Conservation (phyloP, 2,113 vertebrate genomes). For the Osmerus eperlanus region DNA sequence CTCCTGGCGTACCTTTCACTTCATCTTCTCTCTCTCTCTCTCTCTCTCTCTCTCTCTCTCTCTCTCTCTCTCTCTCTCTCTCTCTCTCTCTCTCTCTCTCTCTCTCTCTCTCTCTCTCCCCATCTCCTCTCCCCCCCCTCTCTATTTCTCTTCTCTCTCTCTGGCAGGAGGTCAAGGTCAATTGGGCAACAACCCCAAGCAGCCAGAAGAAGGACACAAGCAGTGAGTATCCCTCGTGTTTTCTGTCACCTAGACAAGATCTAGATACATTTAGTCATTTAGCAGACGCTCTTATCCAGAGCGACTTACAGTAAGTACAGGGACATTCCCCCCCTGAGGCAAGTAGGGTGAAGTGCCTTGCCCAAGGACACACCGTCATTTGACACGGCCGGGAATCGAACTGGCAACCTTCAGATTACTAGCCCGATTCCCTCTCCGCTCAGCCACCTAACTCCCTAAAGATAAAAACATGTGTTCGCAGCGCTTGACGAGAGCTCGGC, state of each 20-base stretch:
- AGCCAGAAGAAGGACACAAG: constrained; percentile 94
- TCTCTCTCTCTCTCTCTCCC: constrained; percentile 43
- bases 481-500: constrained; percentile 30
- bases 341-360: too few species aligned
- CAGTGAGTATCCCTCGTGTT: constrained; percentile 71
- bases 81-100: constrained; percentile 30
- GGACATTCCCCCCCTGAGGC: too few species aligned
- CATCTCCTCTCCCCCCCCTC: constrained; percentile 18
- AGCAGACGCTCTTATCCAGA: too few species aligned
- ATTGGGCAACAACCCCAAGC: constrained; percentile 91
- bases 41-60: constrained; percentile 42
- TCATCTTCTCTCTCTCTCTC: constrained; percentile 31
- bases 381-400: too few species aligned
- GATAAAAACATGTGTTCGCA: constrained; percentile 68
- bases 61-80: constrained; percentile 51
- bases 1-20: background rate
- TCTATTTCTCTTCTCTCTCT: constrained; percentile 17
- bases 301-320: too few species aligned
- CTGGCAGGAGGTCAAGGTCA: constrained; percentile 87
- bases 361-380: too few species aligned
- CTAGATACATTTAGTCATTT: too few species aligned
- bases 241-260: constrained; percentile 39
- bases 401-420: too few species aligned
- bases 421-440: too few species aligned
- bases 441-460: constrained; percentile 12